A percentile compares a stretch with the other conserved stretches of the same genome.
phyloP scores from a whole-genome alignment of 1,140 invertebrate species.

The Orussus abietinus region DNA sequence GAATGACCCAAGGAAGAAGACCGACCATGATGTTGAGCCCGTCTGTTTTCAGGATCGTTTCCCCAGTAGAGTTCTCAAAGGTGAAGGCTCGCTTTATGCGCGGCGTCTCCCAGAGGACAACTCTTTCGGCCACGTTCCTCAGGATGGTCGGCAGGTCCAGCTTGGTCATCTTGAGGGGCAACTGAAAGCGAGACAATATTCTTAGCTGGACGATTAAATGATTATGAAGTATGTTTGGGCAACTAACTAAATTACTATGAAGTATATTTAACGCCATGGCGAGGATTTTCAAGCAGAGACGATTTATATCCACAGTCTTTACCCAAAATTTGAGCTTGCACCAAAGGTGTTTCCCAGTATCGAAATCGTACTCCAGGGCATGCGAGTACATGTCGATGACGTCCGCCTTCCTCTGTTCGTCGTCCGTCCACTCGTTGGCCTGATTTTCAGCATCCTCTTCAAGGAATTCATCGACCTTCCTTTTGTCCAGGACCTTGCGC shows the following conservation, averaged over 20 bases:
- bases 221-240: slow-evolving; percentile 1
- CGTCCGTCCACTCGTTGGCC: slow-evolving; percentile 44
- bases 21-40: slow-evolving; percentile 85
- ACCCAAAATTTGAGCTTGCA: slow-evolving; percentile 68
- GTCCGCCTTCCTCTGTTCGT: slow-evolving; percentile 34
- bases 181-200: slow-evolving; percentile 51
- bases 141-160: slow-evolving; percentile 79
- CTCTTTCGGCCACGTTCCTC: slow-evolving; percentile 66
- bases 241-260: too few relatives aligned
- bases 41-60: slow-evolving; percentile 81
- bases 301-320: too few relatives aligned
- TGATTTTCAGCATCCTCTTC: slow-evolving; percentile 33
- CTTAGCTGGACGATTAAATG: too few relatives aligned
- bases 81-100: slow-evolving; percentile 81
- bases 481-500: neutral
- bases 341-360: slow-evolving; percentile 68
- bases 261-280: too few relatives aligned
- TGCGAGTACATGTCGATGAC: slow-evolving; percentile 45
- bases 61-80: slow-evolving; percentile 58
- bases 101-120: slow-evolving; percentile 76
- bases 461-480: too few relatives aligned
- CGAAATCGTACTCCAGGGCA: slow-evolving; percentile 71
- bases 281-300: too few relatives aligned
- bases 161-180: slow-evolving; percentile 63
- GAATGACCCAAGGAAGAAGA: too few relatives aligned